A percentile compares a stretch with the other conserved stretches of the same genome.
phyloP scores from a whole-genome alignment of 1,140 invertebrate species.

The Ctenoplectra terminalis region DNA sequence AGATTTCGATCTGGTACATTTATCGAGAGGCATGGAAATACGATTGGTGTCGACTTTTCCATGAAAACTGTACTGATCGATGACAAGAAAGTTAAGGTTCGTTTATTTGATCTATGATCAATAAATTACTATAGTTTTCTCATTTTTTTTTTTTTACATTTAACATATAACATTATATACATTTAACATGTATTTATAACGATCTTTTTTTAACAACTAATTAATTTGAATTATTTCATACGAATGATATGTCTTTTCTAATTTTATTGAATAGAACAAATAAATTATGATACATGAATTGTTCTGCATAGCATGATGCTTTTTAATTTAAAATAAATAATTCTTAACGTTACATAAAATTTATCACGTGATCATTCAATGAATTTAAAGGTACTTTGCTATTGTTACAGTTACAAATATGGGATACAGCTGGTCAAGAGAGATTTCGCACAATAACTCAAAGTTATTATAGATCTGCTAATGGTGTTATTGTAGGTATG shows the following conservation, averaged over 20 bases:
- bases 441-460: slow-evolving; percentile 96
- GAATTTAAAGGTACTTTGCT: slow-evolving; percentile 2
- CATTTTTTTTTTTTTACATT: neutral
- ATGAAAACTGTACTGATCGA: slow-evolving; percentile 97
- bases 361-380: too few species aligned
- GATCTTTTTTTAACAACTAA: neutral
- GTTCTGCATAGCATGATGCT: too few species aligned
- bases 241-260: too few species aligned
- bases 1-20: slow-evolving; percentile 96
- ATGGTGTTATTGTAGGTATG: slow-evolving; percentile 92
- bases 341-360: too few species aligned
- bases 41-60: slow-evolving; percentile 98
- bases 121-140: neutral
- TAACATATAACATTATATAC: slow-evolving; percentile 22
- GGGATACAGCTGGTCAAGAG: slow-evolving; percentile 97
- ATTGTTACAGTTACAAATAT: slow-evolving; percentile 91
- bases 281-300: too few species aligned
- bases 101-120: slow-evolving; percentile 13
- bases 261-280: too few species aligned
- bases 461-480: slow-evolving; percentile 96
- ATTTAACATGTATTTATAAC: too few species aligned
- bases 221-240: neutral
- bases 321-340: too few species aligned
- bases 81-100: slow-evolving; percentile 96
- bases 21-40: slow-evolving; percentile 95